Evolutionary conservation across 92 coral and sea anemone genomes (phyloP).

Genomic region (Micromussa lordhowensis): DNA sequence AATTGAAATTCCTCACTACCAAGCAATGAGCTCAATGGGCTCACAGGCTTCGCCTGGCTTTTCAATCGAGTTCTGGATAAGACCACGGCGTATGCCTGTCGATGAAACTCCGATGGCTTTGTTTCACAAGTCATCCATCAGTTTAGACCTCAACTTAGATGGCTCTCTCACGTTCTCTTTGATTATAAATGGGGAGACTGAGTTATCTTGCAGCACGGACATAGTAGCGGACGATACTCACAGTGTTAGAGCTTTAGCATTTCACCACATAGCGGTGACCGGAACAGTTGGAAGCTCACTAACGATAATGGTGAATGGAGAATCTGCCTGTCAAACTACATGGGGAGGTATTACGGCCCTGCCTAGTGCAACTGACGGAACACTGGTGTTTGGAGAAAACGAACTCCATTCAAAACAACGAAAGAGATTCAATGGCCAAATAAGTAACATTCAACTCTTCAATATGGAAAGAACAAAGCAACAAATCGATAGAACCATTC

Average conservation of each 20-base stretch:
- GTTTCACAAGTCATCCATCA: conserved; percentile 8
- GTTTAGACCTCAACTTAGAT: conserved; percentile 3
- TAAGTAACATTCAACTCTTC: not conserved
- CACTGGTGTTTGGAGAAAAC: conserved; percentile 31
- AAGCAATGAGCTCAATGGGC: conserved; percentile 5
- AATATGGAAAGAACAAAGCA: not conserved
- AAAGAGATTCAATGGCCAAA: conserved; percentile 21
- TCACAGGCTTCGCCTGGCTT: conserved; percentile 12
- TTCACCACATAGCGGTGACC: conserved; percentile 21
- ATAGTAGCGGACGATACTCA: not conserved
- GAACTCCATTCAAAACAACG: not conserved
- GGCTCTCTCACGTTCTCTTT: conserved; percentile 6
- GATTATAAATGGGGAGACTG: not conserved
- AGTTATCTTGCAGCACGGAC: not conserved
- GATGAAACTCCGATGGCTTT: not conserved
- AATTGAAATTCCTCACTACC: conserved; percentile 10
- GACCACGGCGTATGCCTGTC: conserved; percentile 33
- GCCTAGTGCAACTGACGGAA: not conserved
- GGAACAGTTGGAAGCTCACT: conserved; percentile 32
- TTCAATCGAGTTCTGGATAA: conserved; percentile 32
- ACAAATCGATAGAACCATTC: not conserved
- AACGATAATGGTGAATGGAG: conserved; percentile 15
- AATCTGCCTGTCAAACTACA: not conserved
- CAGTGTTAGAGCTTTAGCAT: not conserved
- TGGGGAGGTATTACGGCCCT: conserved; percentile 5